Evolutionary conservation across 2,888 invertebrate genomes (phyloP), one percentile per base, ranked within the genome.

Genomic region (Seladonia tumulorum): DNA sequence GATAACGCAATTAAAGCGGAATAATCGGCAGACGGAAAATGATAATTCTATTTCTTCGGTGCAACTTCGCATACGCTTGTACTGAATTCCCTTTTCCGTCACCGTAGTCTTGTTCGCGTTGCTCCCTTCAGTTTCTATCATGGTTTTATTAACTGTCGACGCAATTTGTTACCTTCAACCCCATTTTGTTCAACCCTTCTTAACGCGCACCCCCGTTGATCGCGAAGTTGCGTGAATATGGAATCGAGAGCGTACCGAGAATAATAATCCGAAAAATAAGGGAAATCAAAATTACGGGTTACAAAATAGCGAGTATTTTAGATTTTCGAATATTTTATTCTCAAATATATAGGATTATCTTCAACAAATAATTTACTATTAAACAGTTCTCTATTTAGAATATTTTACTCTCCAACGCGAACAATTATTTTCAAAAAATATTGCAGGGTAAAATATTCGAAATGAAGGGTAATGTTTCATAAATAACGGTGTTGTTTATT

Each of bases 101-200:
- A n/a, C 12, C 35, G 12, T 22, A 39, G 12, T 35, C 35, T 47
- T 35, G 76, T 72, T 76, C 18, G 3, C 35, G 35, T 76, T 42
- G 75, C 63, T 76, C 60, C 73, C 60, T 70, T 73, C 77, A 35
- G 39, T 70, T 76, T 85, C 85, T 74, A 80, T 84, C 85, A 63
- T n/a, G 85, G 76, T 77, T 84, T 85, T 84, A 84, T 80, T 85
- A 85, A 80, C 84, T 7, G 68, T 53, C 68, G 47, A n/a, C 76
- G 85, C 53, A 84, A 85, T 85, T 85, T 79, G 79, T 84, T 85
- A 80, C 75, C 73, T 49, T 73, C 68, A 7, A 53, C 76, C 72
- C 83, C 35, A 39, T 45, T 47, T 71, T 35, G 39, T 83, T 83
- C 79, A 79, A 53, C 85, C 85, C 35, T 83, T 83, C 76, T 76